phyloP scores from a whole-genome alignment of 2,797 vertebrate genomes.

The Onychomys torridus region DNA sequence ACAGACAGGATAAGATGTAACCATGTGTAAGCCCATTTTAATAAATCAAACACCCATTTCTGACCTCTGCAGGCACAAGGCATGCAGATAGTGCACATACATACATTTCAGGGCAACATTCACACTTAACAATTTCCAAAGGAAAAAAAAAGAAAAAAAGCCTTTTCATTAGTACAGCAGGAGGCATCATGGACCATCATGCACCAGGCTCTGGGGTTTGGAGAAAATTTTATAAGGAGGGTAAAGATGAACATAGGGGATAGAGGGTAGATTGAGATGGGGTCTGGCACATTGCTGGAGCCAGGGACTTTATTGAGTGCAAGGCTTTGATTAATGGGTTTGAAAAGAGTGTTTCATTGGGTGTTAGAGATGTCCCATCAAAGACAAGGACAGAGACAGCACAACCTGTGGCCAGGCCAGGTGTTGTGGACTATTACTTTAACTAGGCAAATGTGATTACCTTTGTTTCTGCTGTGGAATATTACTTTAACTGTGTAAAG shows the following conservation, averaged over 20 bases:
- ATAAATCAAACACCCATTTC: neutral
- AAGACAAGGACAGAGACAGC: accelerated
- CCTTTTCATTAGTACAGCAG: neutral
- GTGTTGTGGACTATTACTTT: neutral
- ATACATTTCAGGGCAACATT: neutral
- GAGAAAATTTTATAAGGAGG: neutral
- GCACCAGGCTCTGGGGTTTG: neutral
- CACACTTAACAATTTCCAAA: neutral
- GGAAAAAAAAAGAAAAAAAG: neutral
- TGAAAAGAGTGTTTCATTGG: neutral
- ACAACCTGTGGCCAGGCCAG: neutral
- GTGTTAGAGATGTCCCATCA: accelerated
- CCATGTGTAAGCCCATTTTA: neutral
- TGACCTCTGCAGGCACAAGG: neutral
- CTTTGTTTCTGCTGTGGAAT: neutral
- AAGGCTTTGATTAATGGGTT: neutral
- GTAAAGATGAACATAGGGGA: neutral
- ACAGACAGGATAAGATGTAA: neutral
- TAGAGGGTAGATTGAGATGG: neutral
- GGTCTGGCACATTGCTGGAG: neutral
- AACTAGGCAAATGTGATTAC: neutral
- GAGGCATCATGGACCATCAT: neutral
- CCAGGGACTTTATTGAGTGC: too few relatives aligned
- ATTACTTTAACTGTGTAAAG: neutral
- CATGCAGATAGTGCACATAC: neutral